Conservation (phyloP, 2,797 vertebrate species). For the Prunella strophiata region DNA sequence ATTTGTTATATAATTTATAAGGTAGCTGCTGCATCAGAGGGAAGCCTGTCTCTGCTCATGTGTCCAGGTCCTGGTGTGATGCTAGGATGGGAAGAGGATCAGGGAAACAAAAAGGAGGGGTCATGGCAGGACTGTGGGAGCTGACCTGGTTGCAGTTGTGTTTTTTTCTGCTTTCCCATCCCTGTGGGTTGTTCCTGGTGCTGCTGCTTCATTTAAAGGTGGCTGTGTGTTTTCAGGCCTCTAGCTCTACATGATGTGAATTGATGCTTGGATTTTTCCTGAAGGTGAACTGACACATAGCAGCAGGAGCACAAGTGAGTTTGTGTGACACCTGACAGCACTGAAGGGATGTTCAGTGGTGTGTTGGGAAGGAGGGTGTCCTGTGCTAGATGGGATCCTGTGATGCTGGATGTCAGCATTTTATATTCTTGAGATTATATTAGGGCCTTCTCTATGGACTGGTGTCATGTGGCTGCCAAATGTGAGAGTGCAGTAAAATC, state of each 20-base stretch:
- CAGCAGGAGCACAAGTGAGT: background rate
- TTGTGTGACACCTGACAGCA: background rate
- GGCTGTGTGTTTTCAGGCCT: background rate
- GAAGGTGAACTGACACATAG: background rate
- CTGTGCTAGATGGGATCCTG: background rate
- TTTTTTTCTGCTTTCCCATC: background rate
- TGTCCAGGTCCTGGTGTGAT: background rate
- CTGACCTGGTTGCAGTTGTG: background rate
- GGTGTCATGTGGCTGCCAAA: background rate
- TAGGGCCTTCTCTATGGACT: background rate
- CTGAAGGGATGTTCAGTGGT: background rate
- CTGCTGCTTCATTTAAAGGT: background rate
- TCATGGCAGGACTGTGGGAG: background rate
- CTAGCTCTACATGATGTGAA: background rate
- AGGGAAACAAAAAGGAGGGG: background rate
- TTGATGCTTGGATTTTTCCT: background rate
- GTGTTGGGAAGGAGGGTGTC: background rate
- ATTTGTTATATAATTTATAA: conserved; percentile 48
- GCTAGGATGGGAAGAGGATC: background rate
- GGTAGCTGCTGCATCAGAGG: background rate
- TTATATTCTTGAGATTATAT: background rate
- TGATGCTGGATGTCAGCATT: background rate
- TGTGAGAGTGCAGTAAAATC: background rate
- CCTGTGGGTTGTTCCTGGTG: background rate
- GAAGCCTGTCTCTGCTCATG: background rate